A percentile compares a stretch with the other conserved stretches of the same genome.
Evolutionary conservation across 37 sponge, comb jelly and placozoan species (phyloP).

Genomic region (Cliona cf. orientalis): DNA sequence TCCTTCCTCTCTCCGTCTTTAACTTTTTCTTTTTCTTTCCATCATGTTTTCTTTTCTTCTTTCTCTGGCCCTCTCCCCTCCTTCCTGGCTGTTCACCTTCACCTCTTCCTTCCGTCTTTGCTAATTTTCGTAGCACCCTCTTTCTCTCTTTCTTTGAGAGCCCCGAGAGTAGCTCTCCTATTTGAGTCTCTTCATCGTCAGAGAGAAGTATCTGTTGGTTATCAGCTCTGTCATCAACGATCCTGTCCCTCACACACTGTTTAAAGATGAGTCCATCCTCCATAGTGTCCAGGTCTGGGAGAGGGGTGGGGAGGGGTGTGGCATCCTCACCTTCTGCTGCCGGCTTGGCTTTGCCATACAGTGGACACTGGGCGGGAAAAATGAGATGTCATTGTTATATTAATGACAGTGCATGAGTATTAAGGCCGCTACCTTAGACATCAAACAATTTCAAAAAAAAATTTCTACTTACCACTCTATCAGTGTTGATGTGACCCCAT

Average conservation of each 20-base stretch:
- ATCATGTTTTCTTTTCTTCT: conserved; percentile 23
- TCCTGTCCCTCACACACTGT: conserved; percentile 66
- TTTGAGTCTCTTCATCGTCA: conserved; percentile 59
- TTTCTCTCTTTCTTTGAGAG: conserved; percentile 61
- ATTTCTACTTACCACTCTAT: conserved; percentile 70
- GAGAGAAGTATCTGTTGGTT: conserved; percentile 74
- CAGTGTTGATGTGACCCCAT: conserved; percentile 95
- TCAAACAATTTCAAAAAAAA: background rate
- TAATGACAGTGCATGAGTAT: background rate
- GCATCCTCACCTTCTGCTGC: background rate
- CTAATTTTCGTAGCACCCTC: conserved; percentile 63
- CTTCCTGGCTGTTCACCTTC: conserved; percentile 8
- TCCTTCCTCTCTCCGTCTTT: conserved; percentile 17
- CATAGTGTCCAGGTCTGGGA: conserved; percentile 54
- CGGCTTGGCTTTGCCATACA: conserved; percentile 73
- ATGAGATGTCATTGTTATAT: background rate
- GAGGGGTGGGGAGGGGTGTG: conserved; percentile 7
- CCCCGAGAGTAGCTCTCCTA: conserved; percentile 49
- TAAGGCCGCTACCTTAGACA: too few species aligned
- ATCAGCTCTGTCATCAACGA: conserved; percentile 47
- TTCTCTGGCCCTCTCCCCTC: too few species aligned
- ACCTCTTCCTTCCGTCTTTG: conserved; percentile 22
- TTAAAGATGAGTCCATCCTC: conserved; percentile 85
- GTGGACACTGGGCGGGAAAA: conserved; percentile 57
- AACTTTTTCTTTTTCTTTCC: conserved; percentile 2